Base-by-base conservation (phyloP, 2,888 invertebrate species). In the Scaeva pyrastri region DNA sequence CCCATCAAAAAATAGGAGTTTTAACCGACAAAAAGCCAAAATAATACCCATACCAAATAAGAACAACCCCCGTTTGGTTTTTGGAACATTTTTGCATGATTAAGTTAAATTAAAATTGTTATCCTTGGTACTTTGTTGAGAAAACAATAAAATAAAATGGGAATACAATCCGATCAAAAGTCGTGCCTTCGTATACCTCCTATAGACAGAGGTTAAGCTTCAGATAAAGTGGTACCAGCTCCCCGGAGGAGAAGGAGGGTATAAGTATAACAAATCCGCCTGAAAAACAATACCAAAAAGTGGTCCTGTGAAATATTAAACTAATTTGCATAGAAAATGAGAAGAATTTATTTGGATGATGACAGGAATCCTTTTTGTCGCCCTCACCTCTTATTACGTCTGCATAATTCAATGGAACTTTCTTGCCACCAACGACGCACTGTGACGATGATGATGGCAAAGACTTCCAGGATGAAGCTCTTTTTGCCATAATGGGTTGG, bases 41-140 rank as follows among this genome's bases (percentile, higher is more conserved):
- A 81, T 82, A 84, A 88, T 81, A 75, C 79, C 73, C 74, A 78
- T 31, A 70, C 2, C 10, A 39, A 39, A 39, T 12, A 11, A 10
- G 39, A 21, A 21, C 19, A 6, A 2, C 21, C 39, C 14, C 4
- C 8, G 7, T 2, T 12, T 7, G 31, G 5, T 31, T 31, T 31
- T 31, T 31, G 31, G 8, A 31, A 31, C 73, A 58, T 36, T 10
- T 31, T 50, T 36, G 31, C 52, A 36, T 76, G 74, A 87, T 81
- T 78, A 78, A 60, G 87, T 62, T 58, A 87, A 88, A 88, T 88
- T 88, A 79, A 88, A 88, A 88, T 88, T 88, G 88, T 88, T 88
- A 87, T 88, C 88, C 81, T 81, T 86, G 77, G 71, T 71, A 86
- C 74, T 86, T 86, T 86, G 82, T 71, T 82, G 70, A 7, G 66